A percentile compares a stretch with the other conserved stretches of the same genome.
Evolutionary conservation across 1,140 invertebrate genomes (phyloP).

Genomic region (Eulimnadia texana): DNA sequence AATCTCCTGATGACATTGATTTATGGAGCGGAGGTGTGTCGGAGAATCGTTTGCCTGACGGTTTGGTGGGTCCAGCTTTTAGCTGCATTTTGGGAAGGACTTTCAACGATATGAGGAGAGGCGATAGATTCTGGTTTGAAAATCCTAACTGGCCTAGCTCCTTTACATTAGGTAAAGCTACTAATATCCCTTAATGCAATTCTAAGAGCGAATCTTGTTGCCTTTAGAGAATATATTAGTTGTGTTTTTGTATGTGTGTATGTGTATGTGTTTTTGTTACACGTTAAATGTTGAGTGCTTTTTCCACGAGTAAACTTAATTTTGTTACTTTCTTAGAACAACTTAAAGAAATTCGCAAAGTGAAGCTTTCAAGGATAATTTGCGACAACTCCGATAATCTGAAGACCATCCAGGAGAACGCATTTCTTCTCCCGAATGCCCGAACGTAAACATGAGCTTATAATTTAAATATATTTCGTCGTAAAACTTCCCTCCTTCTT

Average conservation of each 20-base stretch:
- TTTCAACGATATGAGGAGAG: conserved; percentile 36
- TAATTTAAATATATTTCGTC: no score
- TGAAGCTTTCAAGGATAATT: conserved; percentile 29
- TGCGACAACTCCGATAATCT: conserved; percentile 34
- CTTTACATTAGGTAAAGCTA: conserved; percentile 25
- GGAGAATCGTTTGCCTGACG: conserved; percentile 30
- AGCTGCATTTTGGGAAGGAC: conserved; percentile 40
- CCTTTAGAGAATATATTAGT: no score
- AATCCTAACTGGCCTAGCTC: conserved; percentile 26
- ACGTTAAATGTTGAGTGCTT: conserved; percentile 1
- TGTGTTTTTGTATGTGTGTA: no score
- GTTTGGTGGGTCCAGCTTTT: conserved; percentile 38
- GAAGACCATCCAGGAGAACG: conserved; percentile 26
- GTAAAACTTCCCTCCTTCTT: no score
- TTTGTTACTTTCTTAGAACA: conserved; percentile 26
- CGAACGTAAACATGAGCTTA: conserved; percentile 33
- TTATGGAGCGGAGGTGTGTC: conserved; percentile 33
- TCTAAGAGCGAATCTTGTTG: no score
- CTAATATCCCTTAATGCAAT: background rate
- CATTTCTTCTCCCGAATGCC: conserved; percentile 24
- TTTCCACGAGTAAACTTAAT: no score
- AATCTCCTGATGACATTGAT: conserved; percentile 32
- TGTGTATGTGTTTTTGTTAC: conserved; percentile 12
- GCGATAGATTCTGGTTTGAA: conserved; percentile 46
- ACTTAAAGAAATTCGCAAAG: conserved; percentile 30